Conservation (phyloP, 2,797 vertebrate genomes). For the Hylomyscus alleni region DNA sequence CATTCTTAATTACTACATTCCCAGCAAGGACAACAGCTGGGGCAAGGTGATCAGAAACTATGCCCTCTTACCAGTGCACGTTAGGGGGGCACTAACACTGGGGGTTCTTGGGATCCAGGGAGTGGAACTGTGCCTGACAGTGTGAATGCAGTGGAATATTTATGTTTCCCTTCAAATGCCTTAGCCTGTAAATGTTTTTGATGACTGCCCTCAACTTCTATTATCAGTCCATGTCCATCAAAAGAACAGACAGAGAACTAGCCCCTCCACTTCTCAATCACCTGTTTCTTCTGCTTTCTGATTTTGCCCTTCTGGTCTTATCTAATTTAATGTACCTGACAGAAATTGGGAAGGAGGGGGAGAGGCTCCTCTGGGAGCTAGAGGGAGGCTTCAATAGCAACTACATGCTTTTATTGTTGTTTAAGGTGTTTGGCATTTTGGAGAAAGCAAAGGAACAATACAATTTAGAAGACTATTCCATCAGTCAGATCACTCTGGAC, state of each 20-base stretch:
- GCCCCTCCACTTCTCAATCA: background rate
- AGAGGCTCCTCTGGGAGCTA: background rate
- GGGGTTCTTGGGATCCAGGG: background rate
- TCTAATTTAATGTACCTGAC: background rate
- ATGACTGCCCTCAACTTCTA: background rate
- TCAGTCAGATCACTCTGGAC: conserved; percentile 73
- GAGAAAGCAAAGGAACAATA: conserved; percentile 68
- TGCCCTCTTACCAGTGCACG: background rate
- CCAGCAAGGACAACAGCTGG: conserved; percentile 74
- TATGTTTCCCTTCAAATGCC: background rate
- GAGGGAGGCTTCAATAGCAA: background rate
- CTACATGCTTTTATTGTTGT: conserved; percentile 12
- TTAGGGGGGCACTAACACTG: background rate
- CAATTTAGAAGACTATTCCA: conserved; percentile 74
- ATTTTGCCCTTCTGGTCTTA: background rate
- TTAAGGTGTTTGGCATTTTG: conserved; percentile 77
- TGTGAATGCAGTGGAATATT: background rate
- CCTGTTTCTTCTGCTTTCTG: background rate
- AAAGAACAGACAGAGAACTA: background rate
- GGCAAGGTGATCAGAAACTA: conserved; percentile 70
- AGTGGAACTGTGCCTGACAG: background rate
- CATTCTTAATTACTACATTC: conserved; percentile 72
- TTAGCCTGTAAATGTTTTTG: background rate
- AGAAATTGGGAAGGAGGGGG: background rate
- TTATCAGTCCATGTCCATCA: background rate